phyloP scores from a whole-genome alignment of 2,113 vertebrate genomes.

The Semicossyphus pulcher region DNA sequence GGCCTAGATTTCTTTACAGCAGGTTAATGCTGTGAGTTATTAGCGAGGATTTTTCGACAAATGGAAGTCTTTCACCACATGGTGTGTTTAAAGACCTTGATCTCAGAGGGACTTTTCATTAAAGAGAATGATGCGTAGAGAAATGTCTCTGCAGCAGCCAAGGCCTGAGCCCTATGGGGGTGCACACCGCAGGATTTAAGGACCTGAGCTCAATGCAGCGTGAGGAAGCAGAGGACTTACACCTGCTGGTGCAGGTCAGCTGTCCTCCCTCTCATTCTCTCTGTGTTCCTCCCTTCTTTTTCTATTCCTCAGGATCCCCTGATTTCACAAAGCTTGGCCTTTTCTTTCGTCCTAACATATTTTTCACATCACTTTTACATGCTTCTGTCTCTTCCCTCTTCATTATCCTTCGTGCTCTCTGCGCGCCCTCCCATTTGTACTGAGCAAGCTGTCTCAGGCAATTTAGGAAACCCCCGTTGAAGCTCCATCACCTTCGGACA shows the following conservation, averaged over 20 bases:
- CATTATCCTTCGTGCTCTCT: neutral
- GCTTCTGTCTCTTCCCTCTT: neutral
- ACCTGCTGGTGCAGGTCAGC: conserved; percentile 45
- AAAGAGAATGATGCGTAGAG: conserved; percentile 28
- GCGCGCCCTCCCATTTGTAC: neutral
- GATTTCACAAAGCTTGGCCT: neutral
- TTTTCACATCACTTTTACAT: neutral
- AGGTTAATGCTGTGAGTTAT: conserved; percentile 16
- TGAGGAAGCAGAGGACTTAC: conserved; percentile 46
- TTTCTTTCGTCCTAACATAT: neutral
- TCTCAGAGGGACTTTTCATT: conserved; percentile 54
- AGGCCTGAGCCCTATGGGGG: conserved; percentile 28
- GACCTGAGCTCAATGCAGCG: conserved; percentile 40
- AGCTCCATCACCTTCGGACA: conserved; percentile 6
- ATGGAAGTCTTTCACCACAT: conserved; percentile 36
- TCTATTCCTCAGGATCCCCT: conserved; percentile 2
- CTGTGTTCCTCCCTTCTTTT: neutral
- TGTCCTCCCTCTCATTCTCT: neutral
- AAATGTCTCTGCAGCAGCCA: conserved; percentile 26
- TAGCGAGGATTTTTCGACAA: conserved; percentile 7
- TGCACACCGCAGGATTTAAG: conserved; percentile 32
- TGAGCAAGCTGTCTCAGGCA: neutral
- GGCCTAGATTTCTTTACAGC: neutral
- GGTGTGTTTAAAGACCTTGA: conserved; percentile 55
- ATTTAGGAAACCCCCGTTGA: conserved; percentile 15